phyloP scores from a whole-genome alignment of 35 echinoderm and acorn worm species.

The Strongylocentrotus purpuratus region DNA sequence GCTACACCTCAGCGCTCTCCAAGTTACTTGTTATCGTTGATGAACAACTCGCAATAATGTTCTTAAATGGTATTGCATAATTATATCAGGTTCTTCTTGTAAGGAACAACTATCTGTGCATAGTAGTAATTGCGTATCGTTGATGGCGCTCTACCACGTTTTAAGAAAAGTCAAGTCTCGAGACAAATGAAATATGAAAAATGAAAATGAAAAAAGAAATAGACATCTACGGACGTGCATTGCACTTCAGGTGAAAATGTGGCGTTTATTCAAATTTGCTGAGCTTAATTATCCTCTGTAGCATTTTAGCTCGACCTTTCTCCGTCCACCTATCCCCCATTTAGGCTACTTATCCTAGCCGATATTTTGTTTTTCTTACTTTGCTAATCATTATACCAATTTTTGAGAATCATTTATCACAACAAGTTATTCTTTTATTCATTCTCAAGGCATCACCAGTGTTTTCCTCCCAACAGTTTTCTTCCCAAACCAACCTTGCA shows the following conservation, averaged over 20 bases:
- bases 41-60: neutral
- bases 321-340: neutral
- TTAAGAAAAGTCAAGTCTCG: too few relatives aligned
- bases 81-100: neutral
- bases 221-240: too few relatives aligned
- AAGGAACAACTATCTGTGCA: too few relatives aligned
- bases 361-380: neutral
- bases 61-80: neutral
- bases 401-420: neutral
- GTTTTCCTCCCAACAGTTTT: neutral
- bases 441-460: neutral
- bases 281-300: neutral
- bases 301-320: neutral
- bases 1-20: neutral
- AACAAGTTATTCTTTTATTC: neutral
- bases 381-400: neutral
- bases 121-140: too few relatives aligned
- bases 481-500: neutral
- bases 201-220: too few relatives aligned
- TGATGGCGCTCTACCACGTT: too few relatives aligned
- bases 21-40: neutral
- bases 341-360: neutral
- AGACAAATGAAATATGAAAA: too few relatives aligned
- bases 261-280: too few relatives aligned
- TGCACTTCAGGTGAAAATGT: too few relatives aligned